Evolutionary conservation across 2,888 invertebrate species (phyloP), one percentile per base, ranked within the genome.

Genomic region (Fissipunctia ypsillon): DNA sequence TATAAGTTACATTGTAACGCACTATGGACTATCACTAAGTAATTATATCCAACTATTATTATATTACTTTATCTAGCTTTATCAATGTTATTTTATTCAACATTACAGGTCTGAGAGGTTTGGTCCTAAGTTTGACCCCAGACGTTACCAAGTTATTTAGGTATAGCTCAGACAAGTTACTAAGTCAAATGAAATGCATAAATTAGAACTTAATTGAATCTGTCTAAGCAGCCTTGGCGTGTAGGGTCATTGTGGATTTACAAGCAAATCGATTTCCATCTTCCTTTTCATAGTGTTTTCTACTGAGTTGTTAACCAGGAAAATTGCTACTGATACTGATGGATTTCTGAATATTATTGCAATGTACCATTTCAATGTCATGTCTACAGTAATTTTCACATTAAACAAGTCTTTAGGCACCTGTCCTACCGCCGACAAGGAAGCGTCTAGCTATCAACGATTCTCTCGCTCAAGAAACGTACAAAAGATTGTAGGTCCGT

Each of bases 61-160:
- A n/a, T 38, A 16, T n/a, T 2, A 48, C 38, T 10, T 50, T 50
- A 56, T 56, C 48, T 41, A 28, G 3, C 19, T 9, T 19, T 43
- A 70, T 70, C 41, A 16, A 28, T 31, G 6, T 45, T 31, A 60
- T 67, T 50, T 31, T 57, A 63, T 50, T 41, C 7, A 56, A 43
- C 35, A 61, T 35, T 1, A 19, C 7, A 31, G 25, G 52, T 45
- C 59, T 19, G 1, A 52, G 16, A 48, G 25, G 45, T 16, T 31
- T 28, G 31, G 52, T 56, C 25, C 66, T 60, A 22, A 25, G n/a
- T 48, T 48, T 63, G 50, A 73, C 74, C 56, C 25, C 28, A 35
- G n/a, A 59, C 25, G 43, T 25, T 16, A 25, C 19, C 16, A 69
- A n/a, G 28, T 25, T 61, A 35, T 68, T 25, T 45, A n/a, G n/a